These are phyloP conservation scores for Melanotaenia nigrans DNA, from an alignment of 2,797 vertebrate genomes.

Conservation along the genomic window DNA sequence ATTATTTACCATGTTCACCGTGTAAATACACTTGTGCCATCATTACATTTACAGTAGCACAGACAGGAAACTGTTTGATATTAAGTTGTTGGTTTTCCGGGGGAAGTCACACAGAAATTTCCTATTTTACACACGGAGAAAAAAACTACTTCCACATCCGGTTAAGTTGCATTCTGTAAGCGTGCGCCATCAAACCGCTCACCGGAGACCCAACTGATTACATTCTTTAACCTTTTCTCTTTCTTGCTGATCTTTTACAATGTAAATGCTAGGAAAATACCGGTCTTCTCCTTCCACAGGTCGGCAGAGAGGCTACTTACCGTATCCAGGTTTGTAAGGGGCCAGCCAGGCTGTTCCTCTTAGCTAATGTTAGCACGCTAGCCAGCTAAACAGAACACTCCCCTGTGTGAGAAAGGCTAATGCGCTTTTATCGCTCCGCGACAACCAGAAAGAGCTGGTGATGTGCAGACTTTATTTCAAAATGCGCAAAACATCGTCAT, in stretches of 20 bases:
- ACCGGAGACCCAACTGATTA: background rate
- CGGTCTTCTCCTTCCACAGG: background rate
- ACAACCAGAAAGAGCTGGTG: background rate
- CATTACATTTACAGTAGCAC: slow-evolving; percentile 36
- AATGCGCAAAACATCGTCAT: slow-evolving; percentile 9
- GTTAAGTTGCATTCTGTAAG: slow-evolving; percentile 64
- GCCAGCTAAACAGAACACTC: slow-evolving; percentile 28
- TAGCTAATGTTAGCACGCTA: slow-evolving; percentile 66
- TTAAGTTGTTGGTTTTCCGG: slow-evolving; percentile 84
- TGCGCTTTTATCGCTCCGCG: background rate
- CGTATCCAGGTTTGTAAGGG: slow-evolving; percentile 47
- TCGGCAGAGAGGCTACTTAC: slow-evolving; percentile 52
- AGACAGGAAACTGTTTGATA: slow-evolving; percentile 82
- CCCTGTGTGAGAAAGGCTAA: background rate
- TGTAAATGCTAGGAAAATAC: background rate
- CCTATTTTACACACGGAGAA: slow-evolving; percentile 81
- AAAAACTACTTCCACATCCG: slow-evolving; percentile 87
- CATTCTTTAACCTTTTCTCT: background rate
- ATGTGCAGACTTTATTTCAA: background rate
- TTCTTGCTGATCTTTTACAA: background rate
- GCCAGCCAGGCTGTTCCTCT: slow-evolving; percentile 14
- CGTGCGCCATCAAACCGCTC: slow-evolving; percentile 35
- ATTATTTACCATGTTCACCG: background rate
- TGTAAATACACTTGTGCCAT: background rate
- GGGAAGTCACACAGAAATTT: slow-evolving; percentile 83